Evolutionary conservation across 2,888 invertebrate species (phyloP), one percentile per base, ranked within the genome.

Genomic region (Myopa tessellatipennis): DNA sequence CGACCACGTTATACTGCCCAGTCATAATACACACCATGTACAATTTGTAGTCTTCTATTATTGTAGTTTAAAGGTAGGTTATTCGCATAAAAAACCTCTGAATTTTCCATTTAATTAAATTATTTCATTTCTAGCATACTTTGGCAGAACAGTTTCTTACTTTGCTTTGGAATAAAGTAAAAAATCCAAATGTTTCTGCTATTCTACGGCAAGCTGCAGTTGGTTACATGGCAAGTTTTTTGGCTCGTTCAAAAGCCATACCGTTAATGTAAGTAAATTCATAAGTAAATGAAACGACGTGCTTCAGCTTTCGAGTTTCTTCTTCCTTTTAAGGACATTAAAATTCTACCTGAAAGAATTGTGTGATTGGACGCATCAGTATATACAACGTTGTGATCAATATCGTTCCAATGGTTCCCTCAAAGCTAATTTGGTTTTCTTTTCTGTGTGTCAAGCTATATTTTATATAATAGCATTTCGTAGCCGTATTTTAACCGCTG

Each of bases 391-490:
- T 58, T 83, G 85, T 45, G 89, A 89, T 83, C 85, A 85, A 65
- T 85, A 85, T 65, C 85, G 85, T 67, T 84, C 84, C 26, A 88
- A 87, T 77, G 82, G 85, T 70, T 93, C 94, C 82, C 85, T 93
- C 0, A 92, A 93, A 83, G 92, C 94, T 0, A 98, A 99, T 86
- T 92, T 93, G 4, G 94, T 97, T 0, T 99, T 99, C 90, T 98
- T 97, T 87, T 93, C 95, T 1, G 92, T 97, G 4, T 98, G 98
- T 83, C 98, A 99, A 88, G 94, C 96, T 0, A 90, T 98, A 67
- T 98, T 99, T 90, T 98, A 98, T 89, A 91, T 98, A 18, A 93
- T 99, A 79, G 95, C 96, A 0, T 98, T 98, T 87, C 93, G 97
- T 79, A 95, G 96, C 87, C 94, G 93, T 83, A 95, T 97, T 85